phyloP scores from a whole-genome alignment of 2,888 invertebrate genomes.

The Zelleria hepariella region DNA sequence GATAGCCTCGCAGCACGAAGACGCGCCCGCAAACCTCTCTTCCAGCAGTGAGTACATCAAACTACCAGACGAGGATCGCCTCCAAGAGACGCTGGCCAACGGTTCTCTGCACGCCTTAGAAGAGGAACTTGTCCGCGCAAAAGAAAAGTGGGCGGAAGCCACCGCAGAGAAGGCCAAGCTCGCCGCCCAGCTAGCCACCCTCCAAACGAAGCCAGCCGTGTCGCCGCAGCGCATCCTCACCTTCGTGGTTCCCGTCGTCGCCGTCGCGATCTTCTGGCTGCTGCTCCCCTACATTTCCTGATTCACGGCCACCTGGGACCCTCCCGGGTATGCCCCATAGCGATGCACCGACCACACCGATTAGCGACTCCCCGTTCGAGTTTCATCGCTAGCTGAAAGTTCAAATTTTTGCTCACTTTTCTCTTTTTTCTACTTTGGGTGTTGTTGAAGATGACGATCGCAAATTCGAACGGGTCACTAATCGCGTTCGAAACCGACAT shows the following conservation, averaged over 20 bases:
- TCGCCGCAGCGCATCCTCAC: slow-evolving; percentile 69
- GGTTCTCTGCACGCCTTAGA: slow-evolving; percentile 76
- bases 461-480: not conserved
- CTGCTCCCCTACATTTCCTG: slow-evolving; percentile 74
- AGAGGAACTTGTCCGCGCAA: slow-evolving; percentile 80
- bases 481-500: not conserved
- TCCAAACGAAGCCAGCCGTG: slow-evolving; percentile 72
- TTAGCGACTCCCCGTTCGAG: slow-evolving; percentile 8
- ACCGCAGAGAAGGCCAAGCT: slow-evolving; percentile 75
- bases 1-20: slow-evolving; percentile 9
- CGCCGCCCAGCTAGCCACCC: slow-evolving; percentile 69
- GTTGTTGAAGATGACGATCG: not conserved
- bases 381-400: slow-evolving; percentile 6
- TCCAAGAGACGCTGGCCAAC: slow-evolving; percentile 49
- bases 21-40: slow-evolving; percentile 8
- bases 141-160: slow-evolving; percentile 79
- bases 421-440: slow-evolving; percentile 4
- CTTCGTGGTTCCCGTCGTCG: slow-evolving; percentile 70
- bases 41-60: slow-evolving; percentile 31
- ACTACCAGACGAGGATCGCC: slow-evolving; percentile 36
- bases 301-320: slow-evolving; percentile 74
- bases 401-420: slow-evolving; percentile 20
- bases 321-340: slow-evolving; percentile 57
- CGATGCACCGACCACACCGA: slow-evolving; percentile 12
- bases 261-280: slow-evolving; percentile 73